Conservation (phyloP, 2,113 vertebrate genomes). For the Scomber colias region DNA sequence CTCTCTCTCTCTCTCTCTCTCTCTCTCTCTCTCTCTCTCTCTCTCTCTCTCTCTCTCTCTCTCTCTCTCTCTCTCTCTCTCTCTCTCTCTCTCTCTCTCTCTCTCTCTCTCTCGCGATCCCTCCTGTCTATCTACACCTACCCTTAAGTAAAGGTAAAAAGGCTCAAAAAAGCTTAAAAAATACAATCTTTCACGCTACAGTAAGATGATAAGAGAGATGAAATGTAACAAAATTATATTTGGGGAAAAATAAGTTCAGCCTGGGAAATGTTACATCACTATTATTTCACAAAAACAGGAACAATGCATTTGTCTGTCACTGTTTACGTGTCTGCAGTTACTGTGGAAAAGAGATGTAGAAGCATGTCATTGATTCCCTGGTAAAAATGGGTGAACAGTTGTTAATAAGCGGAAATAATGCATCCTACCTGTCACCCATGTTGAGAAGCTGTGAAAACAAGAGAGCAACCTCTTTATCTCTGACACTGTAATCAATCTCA, state of each 20-base stretch:
- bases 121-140: no score
- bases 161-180: neutral
- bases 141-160: no score
- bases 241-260: neutral
- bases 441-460: constrained; percentile 20
- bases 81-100: no score
- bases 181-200: neutral
- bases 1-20: no score
- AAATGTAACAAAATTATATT: neutral
- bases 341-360: constrained; percentile 12
- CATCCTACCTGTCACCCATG: constrained; percentile 28
- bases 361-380: constrained; percentile 34
- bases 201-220: neutral
- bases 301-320: neutral
- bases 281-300: neutral
- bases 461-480: constrained; percentile 17
- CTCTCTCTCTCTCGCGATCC: no score
- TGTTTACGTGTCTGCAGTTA: neutral
- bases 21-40: no score
- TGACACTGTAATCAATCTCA: constrained; percentile 12
- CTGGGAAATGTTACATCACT: neutral
- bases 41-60: no score
- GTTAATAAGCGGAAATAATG: constrained; percentile 30
- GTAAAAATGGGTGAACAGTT: constrained; percentile 40
- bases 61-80: no score